phyloP scores from a whole-genome alignment of 2,113 vertebrate genomes.

The Pangasianodon gigas region DNA sequence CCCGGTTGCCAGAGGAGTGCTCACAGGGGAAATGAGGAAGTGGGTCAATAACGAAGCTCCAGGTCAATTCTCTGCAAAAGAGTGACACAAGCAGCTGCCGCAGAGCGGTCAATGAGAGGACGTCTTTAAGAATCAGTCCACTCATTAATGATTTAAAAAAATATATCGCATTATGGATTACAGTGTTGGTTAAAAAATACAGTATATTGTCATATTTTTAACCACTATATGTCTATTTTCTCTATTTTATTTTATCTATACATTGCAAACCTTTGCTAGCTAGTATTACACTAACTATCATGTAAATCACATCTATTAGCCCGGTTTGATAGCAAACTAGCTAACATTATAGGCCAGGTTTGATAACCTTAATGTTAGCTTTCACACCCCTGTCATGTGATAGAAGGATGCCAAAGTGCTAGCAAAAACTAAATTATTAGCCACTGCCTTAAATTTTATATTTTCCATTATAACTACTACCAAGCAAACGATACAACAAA shows the following conservation, averaged over 20 bases:
- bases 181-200: neutral
- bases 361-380: neutral
- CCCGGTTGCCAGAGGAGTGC: neutral
- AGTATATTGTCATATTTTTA: neutral
- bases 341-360: neutral
- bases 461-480: neutral
- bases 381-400: neutral
- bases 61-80: neutral
- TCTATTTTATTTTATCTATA: neutral
- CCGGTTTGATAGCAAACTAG: neutral
- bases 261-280: neutral
- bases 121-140: neutral
- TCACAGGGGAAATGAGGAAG: neutral
- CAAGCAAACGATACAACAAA: neutral
- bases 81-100: constrained; percentile 3
- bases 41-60: neutral
- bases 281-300: neutral
- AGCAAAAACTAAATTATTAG: neutral
- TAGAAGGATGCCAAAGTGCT: neutral
- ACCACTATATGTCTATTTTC: neutral
- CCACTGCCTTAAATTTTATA: neutral
- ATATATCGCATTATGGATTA: neutral
- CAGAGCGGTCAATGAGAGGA: constrained; percentile 13
- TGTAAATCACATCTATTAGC: neutral
- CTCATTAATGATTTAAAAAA: neutral